Base-by-base conservation (phyloP, 2,888 invertebrate genomes). In the Rosalia funebris region DNA sequence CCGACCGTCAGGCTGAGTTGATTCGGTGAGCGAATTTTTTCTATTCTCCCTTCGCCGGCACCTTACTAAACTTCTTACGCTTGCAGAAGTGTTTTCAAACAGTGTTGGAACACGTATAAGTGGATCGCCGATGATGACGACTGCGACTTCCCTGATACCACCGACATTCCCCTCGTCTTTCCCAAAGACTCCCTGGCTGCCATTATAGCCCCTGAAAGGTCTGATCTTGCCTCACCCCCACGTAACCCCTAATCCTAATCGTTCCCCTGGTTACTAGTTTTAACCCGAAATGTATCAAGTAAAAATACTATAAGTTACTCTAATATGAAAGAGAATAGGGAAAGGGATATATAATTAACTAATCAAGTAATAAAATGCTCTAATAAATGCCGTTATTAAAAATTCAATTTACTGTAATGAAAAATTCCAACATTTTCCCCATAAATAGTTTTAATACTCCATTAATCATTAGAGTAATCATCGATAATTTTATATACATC, bases 151-250 rank as follows among this genome's bases (percentile, higher is more conserved):
- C 31, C 15, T 31, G 11, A 39, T 15, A 11, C 41, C 9, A 14
- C 41, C 9, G 39, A 44, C 11, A 32, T 15, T 17, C 14, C 25
- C 46, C 55, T 46, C 9, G 19, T 17, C 32, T 41, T 37, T 44
- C 42, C 45, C 11, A 46, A 54, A 50, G 60, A 52, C 15, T 63
- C 57, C 60, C 55, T 60, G 12, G 60, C 48, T 20, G 42, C 41
- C 32, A 53, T 53, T 11, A n/a, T 53, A 11, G 31, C 42, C 11
- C 41, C 41, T 34, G 53, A 53, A 53, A 53, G 53, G 53, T 53
- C 42, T 41, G 14, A 19, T 39, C 14, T 16, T 32, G 12, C 12
- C 7, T 37, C 11, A 11, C 11, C 11, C 11, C 1, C 5, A 37
- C 1, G 14, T 14, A 25, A 25, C 25, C 7, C 25, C 25, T 25